Percentiles rank a stretch among this genome's conserved stretches.
Evolutionary conservation across 2,888 invertebrate species (phyloP).

Genomic region (Capitulum mitella): DNA sequence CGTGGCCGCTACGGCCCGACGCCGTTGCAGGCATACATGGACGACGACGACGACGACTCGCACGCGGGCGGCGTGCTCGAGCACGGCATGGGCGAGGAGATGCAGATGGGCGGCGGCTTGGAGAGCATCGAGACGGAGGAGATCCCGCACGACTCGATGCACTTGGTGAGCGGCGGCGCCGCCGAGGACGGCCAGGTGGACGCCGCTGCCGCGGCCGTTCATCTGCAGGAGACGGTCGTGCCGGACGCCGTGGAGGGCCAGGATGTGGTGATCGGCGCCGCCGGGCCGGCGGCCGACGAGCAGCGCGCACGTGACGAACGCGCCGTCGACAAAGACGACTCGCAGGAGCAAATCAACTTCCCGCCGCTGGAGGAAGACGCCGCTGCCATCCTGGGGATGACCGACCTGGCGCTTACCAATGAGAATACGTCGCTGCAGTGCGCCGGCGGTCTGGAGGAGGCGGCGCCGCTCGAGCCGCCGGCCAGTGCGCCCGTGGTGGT

Average conservation of each 20-base stretch:
- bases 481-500: not conserved
- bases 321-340: not conserved
- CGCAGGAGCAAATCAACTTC: slow-evolving; percentile 7
- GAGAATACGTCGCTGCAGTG: slow-evolving; percentile 12
- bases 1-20: slow-evolving; percentile 23
- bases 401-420: slow-evolving; percentile 12
- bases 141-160: slow-evolving; percentile 24
- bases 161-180: not conserved
- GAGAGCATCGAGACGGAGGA: slow-evolving; percentile 25
- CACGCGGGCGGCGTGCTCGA: not conserved
- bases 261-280: slow-evolving; percentile 6
- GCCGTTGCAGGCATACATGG: slow-evolving; percentile 2
- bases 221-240: not conserved
- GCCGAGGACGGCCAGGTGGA: not conserved
- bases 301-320: not conserved
- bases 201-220: not conserved
- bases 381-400: slow-evolving; percentile 20
- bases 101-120: not conserved
- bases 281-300: not conserved
- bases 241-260: slow-evolving; percentile 4
- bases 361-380: slow-evolving; percentile 25
- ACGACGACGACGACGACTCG: slow-evolving; percentile 15
- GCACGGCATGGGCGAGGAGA: not conserved
- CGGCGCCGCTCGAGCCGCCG: not conserved
- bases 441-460: not conserved